Percentiles rank a stretch among this genome's conserved stretches.
Conservation (phyloP, 2,888 invertebrate genomes). For the Pachycephus smyrnensis region DNA sequence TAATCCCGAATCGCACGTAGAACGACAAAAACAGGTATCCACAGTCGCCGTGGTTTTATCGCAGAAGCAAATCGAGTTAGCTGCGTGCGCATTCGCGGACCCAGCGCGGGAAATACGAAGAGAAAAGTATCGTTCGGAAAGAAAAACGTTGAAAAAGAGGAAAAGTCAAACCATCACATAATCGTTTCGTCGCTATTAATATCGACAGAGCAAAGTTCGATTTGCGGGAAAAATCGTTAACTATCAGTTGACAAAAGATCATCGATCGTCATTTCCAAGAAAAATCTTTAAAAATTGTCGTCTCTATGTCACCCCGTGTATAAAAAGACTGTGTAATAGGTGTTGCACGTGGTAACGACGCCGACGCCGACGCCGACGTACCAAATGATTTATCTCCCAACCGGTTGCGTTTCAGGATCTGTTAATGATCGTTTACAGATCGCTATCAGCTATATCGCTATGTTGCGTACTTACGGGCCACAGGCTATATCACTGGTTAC, state of each 20-base stretch:
- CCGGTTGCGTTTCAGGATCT: slow-evolving; percentile 32
- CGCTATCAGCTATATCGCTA: slow-evolving; percentile 34
- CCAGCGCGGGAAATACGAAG: not conserved
- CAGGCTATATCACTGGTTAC: not conserved
- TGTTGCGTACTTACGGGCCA: slow-evolving; percentile 5
- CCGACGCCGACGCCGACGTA: not conserved
- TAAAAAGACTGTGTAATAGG: not conserved
- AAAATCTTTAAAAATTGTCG: not conserved
- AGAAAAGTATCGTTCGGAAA: too few relatives aligned
- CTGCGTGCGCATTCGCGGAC: not conserved
- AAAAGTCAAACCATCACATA: not conserved
- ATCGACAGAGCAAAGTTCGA: not conserved
- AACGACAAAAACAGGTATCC: not conserved
- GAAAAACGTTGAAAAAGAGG: not conserved
- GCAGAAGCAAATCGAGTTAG: not conserved
- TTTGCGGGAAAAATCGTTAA: not conserved
- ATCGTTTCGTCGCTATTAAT: not conserved
- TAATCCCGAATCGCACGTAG: too few relatives aligned
- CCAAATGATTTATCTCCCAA: slow-evolving; percentile 40
- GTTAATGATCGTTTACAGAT: slow-evolving; percentile 46
- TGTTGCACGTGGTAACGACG: not conserved
- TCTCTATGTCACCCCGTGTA: not conserved
- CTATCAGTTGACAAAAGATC: not conserved
- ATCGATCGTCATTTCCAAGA: not conserved
- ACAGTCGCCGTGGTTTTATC: not conserved